Evolutionary conservation across 2,888 invertebrate genomes (phyloP), one percentile per base, ranked within the genome.

Genomic region (Drosophila emarginata): DNA sequence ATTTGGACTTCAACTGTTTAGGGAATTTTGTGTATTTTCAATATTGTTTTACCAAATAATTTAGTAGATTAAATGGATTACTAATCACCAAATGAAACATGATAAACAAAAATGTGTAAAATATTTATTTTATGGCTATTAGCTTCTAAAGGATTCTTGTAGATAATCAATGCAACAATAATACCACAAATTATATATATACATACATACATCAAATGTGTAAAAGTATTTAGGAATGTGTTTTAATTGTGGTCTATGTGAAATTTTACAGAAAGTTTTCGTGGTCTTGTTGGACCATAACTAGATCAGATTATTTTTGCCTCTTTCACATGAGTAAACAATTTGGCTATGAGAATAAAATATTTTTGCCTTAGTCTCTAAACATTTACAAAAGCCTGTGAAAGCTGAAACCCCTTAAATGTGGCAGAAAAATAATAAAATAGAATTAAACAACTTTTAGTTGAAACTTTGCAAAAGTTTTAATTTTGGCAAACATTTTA

Each of bases 21-120:
- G 45, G n/a, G 18, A 28, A 15, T 15, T 15, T 40, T 21, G 45
- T 7, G 14, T 39, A 32, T 39, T n/a, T 51, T 32, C 23, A 39
- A 53, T 23, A 67, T 61, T 58, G 18, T 6, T 15, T 12, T 18
- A 32, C 40, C 50, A 64, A 60, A 56, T 68, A 77, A 74, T 79
- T 79, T 70, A 66, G 54, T 66, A 39, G 61, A 56, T 65, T 68
- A 63, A 74, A 65, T 39, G 60, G 53, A 61, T 68, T 70, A 60
- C 26, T 32, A 45, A 52, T 32, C 12, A 52, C 6, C n/a, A 39
- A 39, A 45, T 14, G 9, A 11, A 12, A 11, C 15, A 39, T 32
- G 32, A 9, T 54, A 23, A 58, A 52, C 45, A 65, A 67, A 28
- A 12, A 11, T 52, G 21, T 54, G 15, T 62, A 26, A 45, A 58